Evolutionary conservation across 2,113 vertebrate species (phyloP), one percentile per base, ranked within the genome.

Genomic region (Cathartes aura): DNA sequence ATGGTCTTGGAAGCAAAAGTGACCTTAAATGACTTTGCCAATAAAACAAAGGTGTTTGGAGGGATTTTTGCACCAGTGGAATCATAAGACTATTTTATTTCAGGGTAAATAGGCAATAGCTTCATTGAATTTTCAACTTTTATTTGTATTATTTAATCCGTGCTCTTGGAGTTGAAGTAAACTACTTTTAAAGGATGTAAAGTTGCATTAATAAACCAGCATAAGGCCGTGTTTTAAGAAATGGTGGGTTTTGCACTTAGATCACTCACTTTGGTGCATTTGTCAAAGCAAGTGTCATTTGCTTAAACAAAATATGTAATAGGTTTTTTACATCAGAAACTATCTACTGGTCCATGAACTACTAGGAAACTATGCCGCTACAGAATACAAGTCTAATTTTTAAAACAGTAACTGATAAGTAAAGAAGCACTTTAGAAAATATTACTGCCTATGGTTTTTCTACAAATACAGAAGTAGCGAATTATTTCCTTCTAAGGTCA

Each of bases 11-110:
- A 94, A 95, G 93, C 95, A 96, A 98, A 98, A 98, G 98, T 98
- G 98, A 97, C 98, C 98, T 98, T 98, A 98, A 97, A 97, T 97
- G 97, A 98, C 98, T 98, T 98, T 96, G 82, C 97, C 97, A 97
- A 95, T 98, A 96, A 94, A 95, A 94, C 48, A 89, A 97, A 97
- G 98, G 96, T 98, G 95, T 98, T 97, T 90, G 97, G 98, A 97
- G 84, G 96, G 97, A 93, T 95, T 98, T 98, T 98, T 98, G 98
- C 98, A 96, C 95, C 98, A 40, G 86, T 97, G 96, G 96, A 87
- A 91, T 96, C 82, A 15, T 82, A 87, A 88, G 94, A 96, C 90
- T 96, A 59, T 98, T 98, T 98, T 97, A 96, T 97, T 96, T 98
- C 98, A 98, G 97, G 96, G 97, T 97, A 97, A 98, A 96, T 95